Evolutionary conservation across 2,888 invertebrate genomes (phyloP).

Genomic region (Papilio protenor): DNA sequence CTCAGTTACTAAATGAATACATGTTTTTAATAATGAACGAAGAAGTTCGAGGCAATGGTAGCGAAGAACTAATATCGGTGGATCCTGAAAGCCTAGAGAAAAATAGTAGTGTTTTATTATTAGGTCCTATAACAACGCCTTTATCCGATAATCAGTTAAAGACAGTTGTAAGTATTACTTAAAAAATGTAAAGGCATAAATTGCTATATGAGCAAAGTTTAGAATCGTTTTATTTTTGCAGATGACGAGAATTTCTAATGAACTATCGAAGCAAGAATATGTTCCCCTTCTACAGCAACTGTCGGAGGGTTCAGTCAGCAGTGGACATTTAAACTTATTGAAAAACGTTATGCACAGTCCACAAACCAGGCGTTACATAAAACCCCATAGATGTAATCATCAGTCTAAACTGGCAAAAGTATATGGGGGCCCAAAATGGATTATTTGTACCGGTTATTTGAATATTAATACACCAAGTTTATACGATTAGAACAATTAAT

Average conservation of each 20-base stretch:
- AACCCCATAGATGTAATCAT: conserved; percentile 78
- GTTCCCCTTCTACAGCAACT: conserved; percentile 69
- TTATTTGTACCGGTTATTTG: conserved; percentile 77
- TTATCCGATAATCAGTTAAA: conserved; percentile 68
- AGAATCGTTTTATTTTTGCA: conserved; percentile 54
- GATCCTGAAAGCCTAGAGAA: conserved; percentile 74
- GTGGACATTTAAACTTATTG: conserved; percentile 60
- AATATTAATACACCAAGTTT: conserved; percentile 75
- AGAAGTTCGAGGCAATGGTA: conserved; percentile 69
- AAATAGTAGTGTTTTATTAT: conserved; percentile 73
- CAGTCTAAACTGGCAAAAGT: conserved; percentile 70
- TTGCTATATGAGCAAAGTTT: not conserved
- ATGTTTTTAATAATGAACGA: conserved; percentile 78
- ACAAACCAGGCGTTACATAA: conserved; percentile 75
- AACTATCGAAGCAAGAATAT: conserved; percentile 74
- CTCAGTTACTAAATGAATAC: conserved; percentile 57
- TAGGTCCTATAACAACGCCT: conserved; percentile 73
- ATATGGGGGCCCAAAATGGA: conserved; percentile 75
- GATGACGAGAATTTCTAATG: conserved; percentile 72
- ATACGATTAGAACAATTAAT: conserved; percentile 64
- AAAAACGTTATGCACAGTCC: conserved; percentile 70
- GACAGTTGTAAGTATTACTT: conserved; percentile 65
- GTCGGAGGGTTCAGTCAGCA: conserved; percentile 64
- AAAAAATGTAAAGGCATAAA: not conserved
- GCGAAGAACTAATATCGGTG: conserved; percentile 69